phyloP scores from a whole-genome alignment of 2,888 invertebrate genomes.

The Cylloceria caligata region DNA sequence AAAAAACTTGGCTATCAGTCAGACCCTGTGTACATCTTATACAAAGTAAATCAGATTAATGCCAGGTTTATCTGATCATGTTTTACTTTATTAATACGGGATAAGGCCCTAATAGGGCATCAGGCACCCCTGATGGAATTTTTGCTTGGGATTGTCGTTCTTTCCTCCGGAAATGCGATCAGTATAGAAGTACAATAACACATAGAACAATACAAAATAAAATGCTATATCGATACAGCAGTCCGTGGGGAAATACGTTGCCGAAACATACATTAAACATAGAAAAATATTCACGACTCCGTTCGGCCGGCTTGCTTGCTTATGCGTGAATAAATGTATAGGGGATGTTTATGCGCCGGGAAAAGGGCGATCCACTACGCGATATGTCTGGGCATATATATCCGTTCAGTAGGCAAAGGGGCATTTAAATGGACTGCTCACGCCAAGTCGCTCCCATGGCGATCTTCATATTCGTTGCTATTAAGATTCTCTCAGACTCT shows the following conservation, averaged over 20 bases:
- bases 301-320: slow-evolving; percentile 71
- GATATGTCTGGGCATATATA: slow-evolving; percentile 72
- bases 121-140: not conserved
- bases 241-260: slow-evolving; percentile 69
- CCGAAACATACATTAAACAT: slow-evolving; percentile 78
- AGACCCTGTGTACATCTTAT: too few species aligned
- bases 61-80: not conserved
- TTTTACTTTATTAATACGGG: not conserved
- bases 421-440: slow-evolving; percentile 42
- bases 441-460: slow-evolving; percentile 10
- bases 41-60: too few species aligned
- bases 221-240: slow-evolving; percentile 57
- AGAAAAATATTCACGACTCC: slow-evolving; percentile 74
- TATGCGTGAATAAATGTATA: slow-evolving; percentile 82
- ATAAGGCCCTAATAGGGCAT: not conserved
- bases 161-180: slow-evolving; percentile 11
- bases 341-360: slow-evolving; percentile 70
- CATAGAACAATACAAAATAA: slow-evolving; percentile 48
- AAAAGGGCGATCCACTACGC: slow-evolving; percentile 74
- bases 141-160: not conserved
- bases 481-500: too few species aligned
- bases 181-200: slow-evolving; percentile 37
- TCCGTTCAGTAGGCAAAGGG: slow-evolving; percentile 71
- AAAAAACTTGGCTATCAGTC: too few species aligned
- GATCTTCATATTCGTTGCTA: too few species aligned